Percentiles rank a stretch among this genome's conserved stretches.
These are phyloP conservation scores for Kryptolebias marmoratus DNA, from an alignment of 2,113 vertebrate species.

Conservation along the genomic window DNA sequence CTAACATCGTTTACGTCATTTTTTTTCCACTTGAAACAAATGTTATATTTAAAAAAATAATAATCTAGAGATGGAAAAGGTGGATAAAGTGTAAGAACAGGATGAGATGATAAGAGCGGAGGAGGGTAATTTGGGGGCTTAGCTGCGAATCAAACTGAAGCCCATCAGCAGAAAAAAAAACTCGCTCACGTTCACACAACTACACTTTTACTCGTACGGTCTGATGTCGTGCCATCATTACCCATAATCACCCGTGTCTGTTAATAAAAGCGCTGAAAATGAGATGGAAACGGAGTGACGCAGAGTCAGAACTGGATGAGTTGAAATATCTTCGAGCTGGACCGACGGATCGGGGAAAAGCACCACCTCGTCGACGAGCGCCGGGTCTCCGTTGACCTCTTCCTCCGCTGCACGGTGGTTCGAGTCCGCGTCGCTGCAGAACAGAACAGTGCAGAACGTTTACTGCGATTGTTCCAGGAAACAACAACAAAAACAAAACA, in stretches of 20 bases:
- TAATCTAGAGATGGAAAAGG: background rate
- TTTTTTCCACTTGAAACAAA: constrained; percentile 65
- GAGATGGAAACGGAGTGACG: constrained; percentile 29
- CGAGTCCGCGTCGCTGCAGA: background rate
- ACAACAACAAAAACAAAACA: too few relatives aligned
- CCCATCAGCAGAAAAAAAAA: constrained; percentile 35
- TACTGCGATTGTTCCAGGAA: too few relatives aligned
- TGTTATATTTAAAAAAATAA: background rate
- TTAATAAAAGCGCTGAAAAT: constrained; percentile 6
- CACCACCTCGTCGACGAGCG: constrained; percentile 39
- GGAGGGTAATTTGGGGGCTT: constrained; percentile 53
- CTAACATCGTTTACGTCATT: constrained; percentile 59
- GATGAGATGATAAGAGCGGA: constrained; percentile 31
- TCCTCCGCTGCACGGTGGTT: background rate
- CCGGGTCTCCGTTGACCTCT: constrained; percentile 2
- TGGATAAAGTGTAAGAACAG: constrained; percentile 30
- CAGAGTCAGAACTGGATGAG: constrained; percentile 14
- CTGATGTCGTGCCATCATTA: constrained; percentile 72
- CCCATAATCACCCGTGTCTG: constrained; percentile 66
- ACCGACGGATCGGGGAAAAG: constrained; percentile 20
- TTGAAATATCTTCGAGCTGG: background rate
- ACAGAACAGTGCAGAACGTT: constrained; percentile 6
- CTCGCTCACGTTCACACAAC: constrained; percentile 34
- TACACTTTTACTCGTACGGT: constrained; percentile 27
- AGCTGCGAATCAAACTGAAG: constrained; percentile 61